phyloP scores from a whole-genome alignment of 2,888 invertebrate species.

The Trissoscelio sp. region DNA sequence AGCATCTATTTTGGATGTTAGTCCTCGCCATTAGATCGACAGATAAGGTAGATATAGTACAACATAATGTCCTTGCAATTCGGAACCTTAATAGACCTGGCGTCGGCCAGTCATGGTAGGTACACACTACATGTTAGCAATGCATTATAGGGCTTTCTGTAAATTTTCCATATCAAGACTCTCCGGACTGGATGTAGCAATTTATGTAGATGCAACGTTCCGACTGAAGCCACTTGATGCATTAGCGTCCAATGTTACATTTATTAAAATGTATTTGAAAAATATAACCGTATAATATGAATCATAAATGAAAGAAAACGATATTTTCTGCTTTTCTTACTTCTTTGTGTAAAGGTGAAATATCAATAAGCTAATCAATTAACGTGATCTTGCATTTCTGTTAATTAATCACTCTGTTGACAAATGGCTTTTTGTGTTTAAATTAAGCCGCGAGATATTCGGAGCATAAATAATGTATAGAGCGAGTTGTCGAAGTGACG shows the following conservation, averaged over 20 bases:
- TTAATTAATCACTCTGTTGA: slow-evolving; percentile 58
- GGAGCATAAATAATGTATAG: slow-evolving; percentile 58
- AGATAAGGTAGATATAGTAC: slow-evolving; percentile 78
- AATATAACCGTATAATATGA: too few relatives aligned
- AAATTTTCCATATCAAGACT: slow-evolving; percentile 60
- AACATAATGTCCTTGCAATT: slow-evolving; percentile 76
- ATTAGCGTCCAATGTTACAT: neutral
- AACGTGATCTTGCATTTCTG: neutral
- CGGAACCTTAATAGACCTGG: slow-evolving; percentile 74
- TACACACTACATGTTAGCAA: slow-evolving; percentile 44
- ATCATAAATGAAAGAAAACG: too few relatives aligned
- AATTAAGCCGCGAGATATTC: slow-evolving; percentile 49
- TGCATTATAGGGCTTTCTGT: slow-evolving; percentile 63
- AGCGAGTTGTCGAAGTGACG: slow-evolving; percentile 62
- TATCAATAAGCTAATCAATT: slow-evolving; percentile 16
- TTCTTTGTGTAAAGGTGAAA: neutral
- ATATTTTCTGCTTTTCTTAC: neutral
- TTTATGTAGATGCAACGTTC: slow-evolving; percentile 47
- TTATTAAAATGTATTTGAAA: neutral
- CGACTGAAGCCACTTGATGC: slow-evolving; percentile 1
- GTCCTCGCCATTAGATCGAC: slow-evolving; percentile 76
- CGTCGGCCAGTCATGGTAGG: slow-evolving; percentile 53
- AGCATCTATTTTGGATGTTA: slow-evolving; percentile 76
- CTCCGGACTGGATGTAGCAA: slow-evolving; percentile 25
- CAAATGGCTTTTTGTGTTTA: slow-evolving; percentile 62